Evolutionary conservation across 2,113 vertebrate species (phyloP).

Genomic region (Gymnarchus niloticus): DNA sequence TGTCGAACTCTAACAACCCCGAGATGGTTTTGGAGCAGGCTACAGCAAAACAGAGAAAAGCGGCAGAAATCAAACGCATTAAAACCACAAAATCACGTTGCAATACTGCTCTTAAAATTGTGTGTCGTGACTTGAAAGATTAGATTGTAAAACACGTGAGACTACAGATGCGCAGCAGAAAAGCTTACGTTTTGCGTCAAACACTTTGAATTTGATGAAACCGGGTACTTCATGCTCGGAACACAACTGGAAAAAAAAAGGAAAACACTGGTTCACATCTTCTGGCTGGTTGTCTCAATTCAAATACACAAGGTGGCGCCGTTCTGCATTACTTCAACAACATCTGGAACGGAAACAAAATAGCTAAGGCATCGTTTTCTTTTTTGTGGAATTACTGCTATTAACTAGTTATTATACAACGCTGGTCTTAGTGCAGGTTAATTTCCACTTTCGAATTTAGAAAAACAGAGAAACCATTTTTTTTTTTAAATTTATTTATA

Average conservation of each 20-base stretch:
- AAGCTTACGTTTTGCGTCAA: conserved; percentile 92
- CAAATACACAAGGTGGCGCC: conserved; percentile 14
- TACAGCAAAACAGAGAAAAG: conserved; percentile 41
- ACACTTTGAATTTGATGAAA: conserved; percentile 93
- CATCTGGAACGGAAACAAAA: not conserved
- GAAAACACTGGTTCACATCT: not conserved
- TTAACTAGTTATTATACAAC: not conserved
- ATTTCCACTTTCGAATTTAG: too few relatives aligned
- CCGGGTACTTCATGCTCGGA: conserved; percentile 84
- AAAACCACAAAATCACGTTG: not conserved
- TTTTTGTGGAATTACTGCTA: not conserved
- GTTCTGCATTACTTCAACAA: not conserved
- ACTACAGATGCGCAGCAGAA: not conserved
- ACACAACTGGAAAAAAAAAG: conserved; percentile 74
- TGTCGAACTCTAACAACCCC: conserved; percentile 89
- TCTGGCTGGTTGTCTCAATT: not conserved
- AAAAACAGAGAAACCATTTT: too few relatives aligned
- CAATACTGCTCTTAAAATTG: too few relatives aligned
- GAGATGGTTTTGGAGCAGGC: conserved; percentile 93
- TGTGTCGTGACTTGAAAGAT: too few relatives aligned
- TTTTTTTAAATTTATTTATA: too few relatives aligned
- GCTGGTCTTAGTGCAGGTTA: too few relatives aligned
- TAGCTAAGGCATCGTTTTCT: not conserved
- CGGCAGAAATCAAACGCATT: not conserved
- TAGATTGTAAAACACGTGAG: not conserved